Evolutionary conservation across 2,113 vertebrate genomes (phyloP), one percentile per base, ranked within the genome.

Genomic region (Camelus dromedarius): DNA sequence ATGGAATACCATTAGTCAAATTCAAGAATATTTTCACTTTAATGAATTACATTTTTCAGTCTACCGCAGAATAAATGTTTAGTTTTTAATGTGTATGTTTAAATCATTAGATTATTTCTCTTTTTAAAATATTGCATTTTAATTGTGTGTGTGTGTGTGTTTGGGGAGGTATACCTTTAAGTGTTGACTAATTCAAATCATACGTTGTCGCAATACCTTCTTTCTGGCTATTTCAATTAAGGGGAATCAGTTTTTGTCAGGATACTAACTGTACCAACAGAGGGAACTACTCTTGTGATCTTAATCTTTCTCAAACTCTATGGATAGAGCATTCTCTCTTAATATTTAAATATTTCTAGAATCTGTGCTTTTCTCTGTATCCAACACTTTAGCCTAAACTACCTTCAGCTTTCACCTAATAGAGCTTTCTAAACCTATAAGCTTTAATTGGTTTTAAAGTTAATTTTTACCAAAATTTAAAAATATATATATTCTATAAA

Each of bases 1-100:
- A 11, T 75, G 4, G 58, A 72, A 54, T 46, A 81, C 64, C 12
- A 76, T 82, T 82, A 8, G 9, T 56, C 18, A 73, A 85, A 69
- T 82, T 96, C 9, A 92, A 87, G 7, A 64, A 30, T 75, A 82
- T 60, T 92, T 81, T 82, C 46, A 93, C 5, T 62, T 89, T 89
- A 93, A 67, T 54, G 60, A 81, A 16, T 54, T 77, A 52, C 38
- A 28, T 73, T 56, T 95, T 95, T 72, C 3, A 83, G 38, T 48
- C 62, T 89, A 46, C 0, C 7, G 12, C 54, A 11, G 0, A 79
- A 46, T 73, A 58, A 48, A 16, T 90, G 6, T 62, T 93, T 54
- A 89, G 58, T 88, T 93, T 94, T 85, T n/a, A 92, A 75, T 20
- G 4, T 11, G 48, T 70, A 69, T 32, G 93, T 76, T 77, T 42